phyloP scores from a whole-genome alignment of 2,797 vertebrate genomes.

The Tolypeutes matacus region DNA sequence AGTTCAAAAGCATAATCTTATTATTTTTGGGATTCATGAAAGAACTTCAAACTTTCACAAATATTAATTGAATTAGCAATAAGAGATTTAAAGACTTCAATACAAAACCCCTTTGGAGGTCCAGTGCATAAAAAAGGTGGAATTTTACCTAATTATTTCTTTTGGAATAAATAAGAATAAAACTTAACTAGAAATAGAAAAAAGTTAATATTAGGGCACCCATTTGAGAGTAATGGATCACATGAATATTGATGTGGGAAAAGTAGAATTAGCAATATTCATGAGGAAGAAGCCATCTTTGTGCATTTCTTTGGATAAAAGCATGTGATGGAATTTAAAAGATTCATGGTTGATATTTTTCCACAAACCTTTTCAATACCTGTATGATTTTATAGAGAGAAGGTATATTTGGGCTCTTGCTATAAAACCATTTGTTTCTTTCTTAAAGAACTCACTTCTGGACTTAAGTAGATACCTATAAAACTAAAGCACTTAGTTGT shows the following conservation, averaged over 20 bases:
- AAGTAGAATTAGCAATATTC: not conserved
- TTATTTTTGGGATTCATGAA: no score
- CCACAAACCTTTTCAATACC: not conserved
- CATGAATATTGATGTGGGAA: not conserved
- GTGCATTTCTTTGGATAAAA: not conserved
- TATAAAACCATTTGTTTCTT: not conserved
- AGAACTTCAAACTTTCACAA: no score
- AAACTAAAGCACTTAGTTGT: not conserved
- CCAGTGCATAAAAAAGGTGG: not conserved
- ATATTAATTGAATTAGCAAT: not conserved
- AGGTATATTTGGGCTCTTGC: not conserved
- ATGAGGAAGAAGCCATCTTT: not conserved
- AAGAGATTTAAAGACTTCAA: not conserved
- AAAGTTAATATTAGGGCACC: not conserved
- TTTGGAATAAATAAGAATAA: not conserved
- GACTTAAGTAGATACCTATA: not conserved
- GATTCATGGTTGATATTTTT: not conserved
- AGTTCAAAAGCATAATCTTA: no score
- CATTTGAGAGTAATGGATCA: no score
- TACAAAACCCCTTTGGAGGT: not conserved
- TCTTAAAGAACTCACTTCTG: constrained; percentile 6
- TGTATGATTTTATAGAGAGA: not conserved
- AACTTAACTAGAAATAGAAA: not conserved
- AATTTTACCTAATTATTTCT: not conserved
- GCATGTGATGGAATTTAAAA: not conserved